Conservation (phyloP, 1,140 invertebrate species). For the Penaeus chinensis region DNA sequence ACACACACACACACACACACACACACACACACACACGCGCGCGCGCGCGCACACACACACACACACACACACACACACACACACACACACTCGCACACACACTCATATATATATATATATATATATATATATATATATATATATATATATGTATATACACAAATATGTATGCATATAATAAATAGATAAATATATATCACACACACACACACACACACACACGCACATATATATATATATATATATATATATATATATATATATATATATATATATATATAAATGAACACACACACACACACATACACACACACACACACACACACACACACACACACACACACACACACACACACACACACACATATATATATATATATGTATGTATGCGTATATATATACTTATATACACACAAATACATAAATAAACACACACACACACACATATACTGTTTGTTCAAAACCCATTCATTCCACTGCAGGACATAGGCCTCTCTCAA, state of each 20-base stretch:
- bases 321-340: constrained; percentile 21
- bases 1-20: constrained; percentile 17
- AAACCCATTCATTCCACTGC: no score
- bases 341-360: not conserved
- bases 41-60: not conserved
- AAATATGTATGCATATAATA: not conserved
- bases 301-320: no score
- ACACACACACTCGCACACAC: constrained; percentile 1
- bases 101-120: constrained; percentile 30
- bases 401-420: not conserved
- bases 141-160: constrained; percentile 32
- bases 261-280: not conserved
- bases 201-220: not conserved
- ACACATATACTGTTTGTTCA: not conserved
- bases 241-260: constrained; percentile 26
- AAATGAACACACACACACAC: not conserved
- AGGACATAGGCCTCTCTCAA: no score
- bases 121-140: constrained; percentile 34
- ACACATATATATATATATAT: constrained; percentile 12
- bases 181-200: not conserved
- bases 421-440: not conserved
- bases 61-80: constrained; percentile 3
- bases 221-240: constrained; percentile 7
- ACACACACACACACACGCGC: constrained; percentile 4
- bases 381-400: not conserved